Evolutionary conservation across 2,888 invertebrate genomes (phyloP), one percentile per base, ranked within the genome.

Genomic region (Noctuana brunneofusca): DNA sequence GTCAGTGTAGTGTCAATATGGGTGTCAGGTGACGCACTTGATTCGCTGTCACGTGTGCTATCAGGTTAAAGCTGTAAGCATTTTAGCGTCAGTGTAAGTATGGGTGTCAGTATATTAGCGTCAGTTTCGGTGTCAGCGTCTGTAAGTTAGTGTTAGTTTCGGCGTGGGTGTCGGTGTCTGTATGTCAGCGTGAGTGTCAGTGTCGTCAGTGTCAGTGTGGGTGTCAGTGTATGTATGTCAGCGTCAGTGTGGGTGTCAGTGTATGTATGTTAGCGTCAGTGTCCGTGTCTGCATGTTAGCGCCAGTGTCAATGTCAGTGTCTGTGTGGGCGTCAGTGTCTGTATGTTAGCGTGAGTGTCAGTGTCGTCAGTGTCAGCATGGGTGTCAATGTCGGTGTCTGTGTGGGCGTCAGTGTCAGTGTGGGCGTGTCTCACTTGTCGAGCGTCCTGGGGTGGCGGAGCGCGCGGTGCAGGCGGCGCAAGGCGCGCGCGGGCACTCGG

Each of bases 371-470:
- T 5, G 24, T 24, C 24, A 24, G 24, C 9, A 11, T 32, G 30
- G 6, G 8, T 30, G 30, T 30, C 30, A 30, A 9, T 30, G 30
- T 30, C 8, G 30, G 9, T 30, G 30, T 41, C 14, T 3, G 16
- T 14, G 6, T 14, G 24, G 24, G 24, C 5, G 24, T 24, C 24
- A 24, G 24, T 24, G 24, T 16, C n/a, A 14, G 16, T 22, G 54
- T 12, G 5, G 2, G 38, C 8, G 38, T n/a, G 38, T 2, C 68
- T 65, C 49, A 89, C 89, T 68, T 75, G 66, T 87, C 87, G 2
- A 81, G 24, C 24, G 24, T 24, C 12, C 32, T 2, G 8, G 9
- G 8, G 76, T 18, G 70, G 1, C 41, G 0, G 63, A 56, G 1
- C 60, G 68, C 63, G 0, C 2, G 22, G 12, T 70, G 68, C 14